A percentile compares a stretch with the other conserved stretches of the same genome.
Conservation (phyloP, 2,113 vertebrate genomes). For the Felis chaus region DNA sequence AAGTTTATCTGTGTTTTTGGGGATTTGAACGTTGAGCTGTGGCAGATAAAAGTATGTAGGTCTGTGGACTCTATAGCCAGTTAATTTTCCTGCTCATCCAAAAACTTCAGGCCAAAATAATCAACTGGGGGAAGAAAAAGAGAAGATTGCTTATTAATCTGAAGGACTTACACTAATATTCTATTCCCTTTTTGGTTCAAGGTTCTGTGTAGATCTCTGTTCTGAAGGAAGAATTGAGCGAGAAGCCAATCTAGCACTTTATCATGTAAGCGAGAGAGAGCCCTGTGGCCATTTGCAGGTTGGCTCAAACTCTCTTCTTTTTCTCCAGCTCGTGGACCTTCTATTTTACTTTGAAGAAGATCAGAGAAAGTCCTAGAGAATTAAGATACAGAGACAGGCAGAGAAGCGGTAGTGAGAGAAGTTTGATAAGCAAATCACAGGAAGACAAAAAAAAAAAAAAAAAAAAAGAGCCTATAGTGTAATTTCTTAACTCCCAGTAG, state of each 20-base stretch:
- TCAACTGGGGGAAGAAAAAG: background rate
- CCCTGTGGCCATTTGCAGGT: background rate
- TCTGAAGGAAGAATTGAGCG: background rate
- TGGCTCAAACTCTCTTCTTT: background rate
- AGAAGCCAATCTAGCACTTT: background rate
- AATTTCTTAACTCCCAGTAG: background rate
- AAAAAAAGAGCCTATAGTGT: background rate
- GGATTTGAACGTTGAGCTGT: background rate
- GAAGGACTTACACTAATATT: background rate
- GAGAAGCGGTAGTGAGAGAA: background rate
- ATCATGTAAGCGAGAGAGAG: background rate
- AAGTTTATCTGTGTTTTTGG: slow-evolving; percentile 19
- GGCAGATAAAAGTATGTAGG: background rate
- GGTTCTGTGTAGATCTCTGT: background rate
- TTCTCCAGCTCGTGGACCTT: background rate
- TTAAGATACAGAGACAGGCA: background rate
- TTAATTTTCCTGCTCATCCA: slow-evolving; percentile 27
- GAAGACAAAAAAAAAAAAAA: background rate
- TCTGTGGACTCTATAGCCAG: background rate
- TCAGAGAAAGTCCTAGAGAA: background rate
- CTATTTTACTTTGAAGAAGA: background rate
- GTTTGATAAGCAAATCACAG: background rate
- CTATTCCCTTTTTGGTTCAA: background rate
- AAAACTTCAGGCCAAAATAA: background rate
- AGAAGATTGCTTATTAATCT: background rate